These are phyloP conservation scores for Agelaius tricolor DNA, from an alignment of 2,113 vertebrate genomes.

Conservation along the genomic window DNA sequence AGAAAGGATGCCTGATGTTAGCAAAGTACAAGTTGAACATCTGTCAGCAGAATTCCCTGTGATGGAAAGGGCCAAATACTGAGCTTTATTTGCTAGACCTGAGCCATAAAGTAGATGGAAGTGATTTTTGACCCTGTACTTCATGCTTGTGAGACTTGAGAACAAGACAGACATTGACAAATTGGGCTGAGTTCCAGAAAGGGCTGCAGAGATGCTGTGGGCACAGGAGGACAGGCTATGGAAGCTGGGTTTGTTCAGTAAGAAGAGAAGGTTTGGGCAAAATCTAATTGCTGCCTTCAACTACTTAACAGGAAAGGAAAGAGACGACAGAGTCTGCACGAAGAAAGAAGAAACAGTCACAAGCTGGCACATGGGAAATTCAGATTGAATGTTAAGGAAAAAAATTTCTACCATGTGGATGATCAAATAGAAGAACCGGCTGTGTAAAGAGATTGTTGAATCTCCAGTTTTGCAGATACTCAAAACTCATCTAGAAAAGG, in stretches of 20 bases:
- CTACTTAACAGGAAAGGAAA: neutral
- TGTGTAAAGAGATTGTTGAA: neutral
- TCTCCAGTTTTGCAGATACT: neutral
- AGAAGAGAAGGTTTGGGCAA: neutral
- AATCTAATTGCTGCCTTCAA: neutral
- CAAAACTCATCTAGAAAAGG: neutral
- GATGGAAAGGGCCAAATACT: neutral
- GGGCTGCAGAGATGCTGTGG: neutral
- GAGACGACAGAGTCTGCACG: neutral
- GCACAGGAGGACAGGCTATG: neutral
- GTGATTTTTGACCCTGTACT: neutral
- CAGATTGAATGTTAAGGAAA: neutral
- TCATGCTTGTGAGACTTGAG: neutral
- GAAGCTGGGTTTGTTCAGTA: fast-evolving
- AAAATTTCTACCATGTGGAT: neutral
- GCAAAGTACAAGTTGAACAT: neutral
- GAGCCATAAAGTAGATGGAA: neutral
- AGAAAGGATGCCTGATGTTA: neutral
- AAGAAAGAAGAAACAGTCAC: neutral
- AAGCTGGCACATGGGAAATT: neutral
- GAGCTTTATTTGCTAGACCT: neutral
- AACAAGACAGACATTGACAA: neutral
- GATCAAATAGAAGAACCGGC: neutral
- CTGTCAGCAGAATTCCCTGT: neutral
- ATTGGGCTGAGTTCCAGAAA: neutral